Evolutionary conservation across 2,797 vertebrate species (phyloP).

Genomic region (Parauchenoglanis ngamensis): DNA sequence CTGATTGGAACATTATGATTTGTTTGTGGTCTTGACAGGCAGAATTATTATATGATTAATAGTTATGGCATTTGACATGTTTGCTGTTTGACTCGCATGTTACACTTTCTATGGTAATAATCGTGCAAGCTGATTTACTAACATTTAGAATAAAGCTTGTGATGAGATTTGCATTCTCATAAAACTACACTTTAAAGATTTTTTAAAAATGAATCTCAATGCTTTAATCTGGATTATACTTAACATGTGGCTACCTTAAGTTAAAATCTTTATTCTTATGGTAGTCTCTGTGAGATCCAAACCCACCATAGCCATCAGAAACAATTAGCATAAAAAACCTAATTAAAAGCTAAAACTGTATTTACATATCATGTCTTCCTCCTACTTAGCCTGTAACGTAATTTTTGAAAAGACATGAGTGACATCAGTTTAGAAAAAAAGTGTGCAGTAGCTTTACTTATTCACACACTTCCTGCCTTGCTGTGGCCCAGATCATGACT

Average conservation of each 20-base stretch:
- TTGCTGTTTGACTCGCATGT: constrained; percentile 1
- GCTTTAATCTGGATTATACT: neutral
- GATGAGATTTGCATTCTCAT: neutral
- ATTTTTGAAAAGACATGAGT: too few species aligned
- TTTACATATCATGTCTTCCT: neutral
- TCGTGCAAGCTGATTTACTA: neutral
- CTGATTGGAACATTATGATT: neutral
- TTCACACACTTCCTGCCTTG: neutral
- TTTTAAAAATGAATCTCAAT: neutral
- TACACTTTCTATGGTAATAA: constrained; percentile 9
- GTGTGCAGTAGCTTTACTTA: neutral
- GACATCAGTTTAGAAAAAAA: too few species aligned
- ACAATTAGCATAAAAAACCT: neutral
- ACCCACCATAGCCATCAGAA: neutral
- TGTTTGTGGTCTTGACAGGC: neutral
- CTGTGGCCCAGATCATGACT: neutral
- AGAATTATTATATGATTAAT: neutral
- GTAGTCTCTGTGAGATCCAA: neutral
- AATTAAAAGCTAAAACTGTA: neutral
- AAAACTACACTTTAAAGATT: neutral
- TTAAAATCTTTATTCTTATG: neutral
- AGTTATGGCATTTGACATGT: neutral
- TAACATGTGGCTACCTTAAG: neutral
- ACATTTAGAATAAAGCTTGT: neutral
- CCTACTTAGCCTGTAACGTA: too few species aligned